Base-by-base conservation (phyloP, 2,797 vertebrate genomes). In the Linurgus olivaceus region DNA sequence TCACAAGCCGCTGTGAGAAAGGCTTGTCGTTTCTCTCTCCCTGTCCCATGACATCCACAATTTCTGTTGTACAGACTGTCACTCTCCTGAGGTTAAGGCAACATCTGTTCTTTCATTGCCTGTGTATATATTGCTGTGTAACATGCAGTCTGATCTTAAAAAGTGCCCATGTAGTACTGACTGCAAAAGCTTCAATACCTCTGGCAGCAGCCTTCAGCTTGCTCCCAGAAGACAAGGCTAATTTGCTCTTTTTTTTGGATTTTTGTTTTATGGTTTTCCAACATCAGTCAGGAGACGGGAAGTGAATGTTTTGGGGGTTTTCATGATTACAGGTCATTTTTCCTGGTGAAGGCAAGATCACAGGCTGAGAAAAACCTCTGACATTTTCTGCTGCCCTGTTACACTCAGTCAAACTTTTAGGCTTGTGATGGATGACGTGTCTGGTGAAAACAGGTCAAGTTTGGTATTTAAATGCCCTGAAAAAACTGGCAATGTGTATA, bases 391-490 rank as follows among this genome's bases (percentile, higher is more conserved):
- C 82, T 94, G 55, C 38, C 37, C 54, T 9, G 0, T 76, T 81
- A 45, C n/a, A 55, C 58, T 84, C 48, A 3, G 52, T 80, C 68
- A 82, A 68, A 79, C 74, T 68, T 63, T 92, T 59, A 47, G 33
- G 19, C 18, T 70, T 68, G 54, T 76, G 86, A 55, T 57, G 79
- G 65, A 50, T 84, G 37, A 47, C 42, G 2, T 54, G 45, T 59
- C 77, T 58, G 40, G 33, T 71, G 80, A 87, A 92, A 95, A 80
- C 29, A 90, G 70, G 76, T 94, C 78, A 90, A 40, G 52, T 85
- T 67, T 58, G 62, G 38, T 72, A 45, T 75, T 57, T 82, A 74
- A 87, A 15, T 86, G 48, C 70, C 28, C 45, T 93, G 77, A 58
- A 80, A 92, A 63, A 86, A 33, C 31, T 76, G 62, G 31, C 45